A percentile compares a stretch with the other conserved stretches of the same genome.
phyloP scores from a whole-genome alignment of 2,888 invertebrate species.

The Stictocephala bisonia region DNA sequence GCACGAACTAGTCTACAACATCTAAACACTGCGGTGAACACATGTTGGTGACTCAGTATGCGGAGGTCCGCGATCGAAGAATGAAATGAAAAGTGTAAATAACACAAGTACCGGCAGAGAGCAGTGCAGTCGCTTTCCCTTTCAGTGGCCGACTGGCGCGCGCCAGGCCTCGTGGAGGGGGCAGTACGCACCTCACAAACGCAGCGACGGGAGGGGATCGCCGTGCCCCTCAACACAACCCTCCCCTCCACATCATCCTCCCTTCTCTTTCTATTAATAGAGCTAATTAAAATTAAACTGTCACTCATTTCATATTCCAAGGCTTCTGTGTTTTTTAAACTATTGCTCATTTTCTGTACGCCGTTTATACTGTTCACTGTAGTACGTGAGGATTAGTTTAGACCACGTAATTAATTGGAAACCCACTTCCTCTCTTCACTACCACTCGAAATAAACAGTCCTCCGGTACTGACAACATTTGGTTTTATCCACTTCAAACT shows the following conservation, averaged over 20 bases:
- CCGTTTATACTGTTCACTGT: constrained; percentile 23
- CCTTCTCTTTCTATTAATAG: constrained; percentile 26
- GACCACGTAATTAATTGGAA: constrained; percentile 18
- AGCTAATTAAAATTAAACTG: constrained; percentile 28
- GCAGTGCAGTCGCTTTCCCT: constrained; percentile 60
- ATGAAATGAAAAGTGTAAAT: constrained; percentile 42
- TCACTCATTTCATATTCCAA: constrained; percentile 18
- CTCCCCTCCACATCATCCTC: neutral
- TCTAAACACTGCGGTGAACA: constrained; percentile 52
- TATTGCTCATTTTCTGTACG: neutral
- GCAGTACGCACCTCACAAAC: constrained; percentile 27
- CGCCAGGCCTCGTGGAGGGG: constrained; percentile 65
- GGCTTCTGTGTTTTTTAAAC: constrained; percentile 14
- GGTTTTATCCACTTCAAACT: constrained; percentile 33
- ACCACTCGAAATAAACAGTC: constrained; percentile 23
- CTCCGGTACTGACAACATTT: constrained; percentile 24
- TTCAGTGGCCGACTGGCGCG: constrained; percentile 57
- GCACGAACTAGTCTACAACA: constrained; percentile 30
- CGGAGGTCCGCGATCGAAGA: constrained; percentile 63
- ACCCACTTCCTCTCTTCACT: neutral
- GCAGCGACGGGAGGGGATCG: constrained; percentile 2
- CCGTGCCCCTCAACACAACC: neutral
- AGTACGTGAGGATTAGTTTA: neutral
- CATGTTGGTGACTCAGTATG: constrained; percentile 58
- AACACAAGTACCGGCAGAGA: constrained; percentile 56